Base-by-base conservation (phyloP, 2,888 invertebrate genomes). In the Xylota sylvarum region DNA sequence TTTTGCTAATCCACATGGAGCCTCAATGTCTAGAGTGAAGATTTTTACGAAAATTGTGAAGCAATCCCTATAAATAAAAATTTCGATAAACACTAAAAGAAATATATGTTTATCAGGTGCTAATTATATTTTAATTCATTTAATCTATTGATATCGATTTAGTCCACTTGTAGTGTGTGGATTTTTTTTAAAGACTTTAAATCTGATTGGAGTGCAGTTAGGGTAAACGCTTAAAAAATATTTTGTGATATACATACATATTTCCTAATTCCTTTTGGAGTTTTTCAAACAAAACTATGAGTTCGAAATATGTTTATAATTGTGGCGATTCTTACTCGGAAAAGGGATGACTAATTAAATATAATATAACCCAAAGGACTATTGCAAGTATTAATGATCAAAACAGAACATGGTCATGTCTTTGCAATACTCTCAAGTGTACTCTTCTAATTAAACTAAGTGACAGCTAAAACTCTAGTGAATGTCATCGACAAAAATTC, bases 11-110 rank as follows among this genome's bases (percentile, higher is more conserved):
- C 19, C 3, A 35, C 35, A 50, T 30, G 72, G 72, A 60, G 72
- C 37, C 72, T 30, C n/a, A 2, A 37, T 2, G 72, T 72, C 72
- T 72, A 23, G 48, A 12, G 12, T 1, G 23, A n/a, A 27, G 19
- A 27, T 32, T 37, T 60, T 40, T 37, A 37, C 37, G 9, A 1
- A 37, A 9, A 9, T 27, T 23, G 4, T 70, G 43, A 46, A 43
- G 62, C 32, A 46, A 43, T 70, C 5, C 23, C 35, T 56, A 35
- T 35, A 46, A 58, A 58, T 35, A 14, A 30, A 14, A 14, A 19
- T 35, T 30, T 56, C 30, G 70, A 64, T 46, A 58, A 72, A 23
- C n/a, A 19, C 4, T 43, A 5, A 4, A 46, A 32, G 23, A 48
- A 46, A 10, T 7, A 6, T 14, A 10, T 40, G 23, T 7, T 48